A percentile compares a stretch with the other conserved stretches of the same genome.
phyloP scores from a whole-genome alignment of 2,113 vertebrate species.

The Pica pica region DNA sequence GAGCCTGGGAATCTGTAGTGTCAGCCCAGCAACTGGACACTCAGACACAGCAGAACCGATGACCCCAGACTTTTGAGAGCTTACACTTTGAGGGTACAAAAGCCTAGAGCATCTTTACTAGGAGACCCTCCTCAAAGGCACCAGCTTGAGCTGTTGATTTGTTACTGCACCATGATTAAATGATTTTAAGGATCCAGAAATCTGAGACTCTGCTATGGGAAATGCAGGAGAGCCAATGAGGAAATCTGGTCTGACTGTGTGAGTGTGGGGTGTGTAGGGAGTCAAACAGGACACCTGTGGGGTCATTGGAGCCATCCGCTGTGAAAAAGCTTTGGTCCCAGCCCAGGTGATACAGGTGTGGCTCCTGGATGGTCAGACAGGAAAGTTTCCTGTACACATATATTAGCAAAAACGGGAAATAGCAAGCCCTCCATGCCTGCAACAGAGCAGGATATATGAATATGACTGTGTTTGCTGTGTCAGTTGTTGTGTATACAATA shows the following conservation, averaged over 20 bases:
- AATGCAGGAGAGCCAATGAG: neutral
- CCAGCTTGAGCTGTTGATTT: rapidly evolving
- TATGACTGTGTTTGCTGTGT: neutral
- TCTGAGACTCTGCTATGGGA: neutral
- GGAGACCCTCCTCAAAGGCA: no score
- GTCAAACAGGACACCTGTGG: neutral
- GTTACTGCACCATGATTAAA: neutral
- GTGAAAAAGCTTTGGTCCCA: neutral
- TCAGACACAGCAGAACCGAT: neutral
- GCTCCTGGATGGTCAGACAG: neutral
- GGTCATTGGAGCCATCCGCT: rapidly evolving
- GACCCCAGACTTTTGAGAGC: neutral
- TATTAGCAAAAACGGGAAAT: neutral
- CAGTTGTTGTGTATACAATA: neutral
- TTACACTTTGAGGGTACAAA: neutral
- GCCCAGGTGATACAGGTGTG: neutral
- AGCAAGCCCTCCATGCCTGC: neutral
- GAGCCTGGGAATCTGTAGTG: neutral
- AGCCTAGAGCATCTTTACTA: neutral
- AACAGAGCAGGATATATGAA: neutral
- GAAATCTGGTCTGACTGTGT: neutral
- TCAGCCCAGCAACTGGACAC: neutral
- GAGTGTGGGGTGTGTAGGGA: neutral
- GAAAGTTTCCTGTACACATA: neutral
- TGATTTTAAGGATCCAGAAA: neutral